Evolutionary conservation across 2,888 invertebrate genomes (phyloP).

Genomic region (Tenthredo scrophulariae): DNA sequence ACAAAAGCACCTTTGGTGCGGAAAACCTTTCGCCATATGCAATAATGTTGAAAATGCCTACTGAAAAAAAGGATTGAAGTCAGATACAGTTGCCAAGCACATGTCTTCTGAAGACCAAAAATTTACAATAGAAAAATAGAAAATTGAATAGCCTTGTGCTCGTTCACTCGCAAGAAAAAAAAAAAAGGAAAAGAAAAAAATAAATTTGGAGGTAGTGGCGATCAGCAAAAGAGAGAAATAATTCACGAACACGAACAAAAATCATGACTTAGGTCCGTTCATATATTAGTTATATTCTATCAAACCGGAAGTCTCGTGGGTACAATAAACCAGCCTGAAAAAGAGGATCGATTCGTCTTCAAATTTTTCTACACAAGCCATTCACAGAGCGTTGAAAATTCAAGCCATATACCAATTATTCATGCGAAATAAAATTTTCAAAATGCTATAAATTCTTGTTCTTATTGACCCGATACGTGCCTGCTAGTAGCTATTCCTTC

Average conservation of each 20-base stretch:
- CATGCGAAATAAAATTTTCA: neutral
- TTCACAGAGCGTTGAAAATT: neutral
- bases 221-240: conserved; percentile 30
- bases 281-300: neutral
- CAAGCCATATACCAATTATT: neutral
- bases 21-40: too few species aligned
- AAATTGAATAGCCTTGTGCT: too few species aligned
- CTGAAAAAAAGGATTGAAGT: too few species aligned
- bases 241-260: conserved; percentile 22
- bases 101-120: too few species aligned
- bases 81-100: too few species aligned
- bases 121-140: too few species aligned
- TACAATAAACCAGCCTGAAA: neutral
- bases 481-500: conserved; percentile 31
- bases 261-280: neutral
- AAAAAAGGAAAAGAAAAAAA: too few species aligned
- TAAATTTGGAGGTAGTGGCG: too few species aligned
- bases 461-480: neutral
- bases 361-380: neutral
- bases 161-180: too few species aligned
- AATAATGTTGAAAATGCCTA: too few species aligned
- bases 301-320: neutral
- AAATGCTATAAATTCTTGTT: conserved; percentile 25
- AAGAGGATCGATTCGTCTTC: neutral
- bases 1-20: too few species aligned